These are phyloP conservation scores for Nannoperca australis DNA, from an alignment of 2,797 vertebrate genomes.

Conservation along the genomic window DNA sequence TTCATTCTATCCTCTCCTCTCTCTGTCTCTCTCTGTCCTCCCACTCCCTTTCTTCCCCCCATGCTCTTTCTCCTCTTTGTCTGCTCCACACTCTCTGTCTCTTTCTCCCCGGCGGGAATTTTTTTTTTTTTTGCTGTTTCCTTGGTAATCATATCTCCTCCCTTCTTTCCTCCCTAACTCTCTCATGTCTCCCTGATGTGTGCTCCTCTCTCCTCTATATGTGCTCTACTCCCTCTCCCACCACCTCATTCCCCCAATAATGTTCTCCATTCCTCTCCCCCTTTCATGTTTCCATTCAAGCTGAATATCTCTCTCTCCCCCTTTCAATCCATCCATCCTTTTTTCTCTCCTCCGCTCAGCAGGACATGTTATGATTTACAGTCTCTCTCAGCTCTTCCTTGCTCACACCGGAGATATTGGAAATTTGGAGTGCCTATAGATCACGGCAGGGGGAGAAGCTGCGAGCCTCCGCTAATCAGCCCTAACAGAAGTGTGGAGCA, in stretches of 20 bases:
- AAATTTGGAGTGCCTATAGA: constrained; percentile 85
- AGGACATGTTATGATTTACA: constrained; percentile 83
- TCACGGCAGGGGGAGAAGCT: constrained; percentile 75
- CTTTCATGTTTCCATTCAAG: constrained; percentile 73
- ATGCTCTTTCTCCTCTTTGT: constrained; percentile 77
- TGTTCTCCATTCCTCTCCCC: constrained; percentile 60
- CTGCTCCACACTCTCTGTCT: constrained; percentile 73
- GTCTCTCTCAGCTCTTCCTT: constrained; percentile 78
- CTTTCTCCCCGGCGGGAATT: constrained; percentile 68
- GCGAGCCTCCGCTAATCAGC: constrained; percentile 82
- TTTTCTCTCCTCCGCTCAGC: constrained; percentile 62
- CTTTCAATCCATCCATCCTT: constrained; percentile 49
- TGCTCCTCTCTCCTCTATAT: constrained; percentile 65
- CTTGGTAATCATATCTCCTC: constrained; percentile 83
- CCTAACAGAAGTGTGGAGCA: constrained; percentile 79
- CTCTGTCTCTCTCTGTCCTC: constrained; percentile 73
- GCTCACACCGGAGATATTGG: constrained; percentile 81
- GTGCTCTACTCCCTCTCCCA: constrained; percentile 60
- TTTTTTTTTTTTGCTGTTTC: constrained; percentile 77
- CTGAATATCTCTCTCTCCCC: constrained; percentile 57
- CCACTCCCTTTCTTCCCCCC: constrained; percentile 74
- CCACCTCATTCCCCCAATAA: constrained; percentile 72
- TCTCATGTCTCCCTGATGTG: constrained; percentile 76
- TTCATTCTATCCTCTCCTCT: constrained; percentile 82
- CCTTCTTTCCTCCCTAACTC: constrained; percentile 67